These are phyloP conservation scores for Cyanistes caeruleus DNA, from an alignment of 2,113 vertebrate species.

Conservation along the genomic window DNA sequence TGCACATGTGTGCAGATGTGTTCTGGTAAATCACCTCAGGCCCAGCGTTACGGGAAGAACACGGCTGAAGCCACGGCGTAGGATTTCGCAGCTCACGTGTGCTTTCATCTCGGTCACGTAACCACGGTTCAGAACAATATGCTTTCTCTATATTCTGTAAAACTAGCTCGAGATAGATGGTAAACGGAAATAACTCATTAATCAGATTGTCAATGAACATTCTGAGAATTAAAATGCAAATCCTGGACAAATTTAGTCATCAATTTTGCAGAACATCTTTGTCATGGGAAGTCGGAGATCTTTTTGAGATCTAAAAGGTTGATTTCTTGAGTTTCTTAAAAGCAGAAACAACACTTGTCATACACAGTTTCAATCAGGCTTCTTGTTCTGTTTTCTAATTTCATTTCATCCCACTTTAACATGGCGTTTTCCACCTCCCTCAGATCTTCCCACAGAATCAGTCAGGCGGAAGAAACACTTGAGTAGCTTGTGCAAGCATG, in stretches of 20 bases:
- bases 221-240: constrained; percentile 73
- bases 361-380: neutral
- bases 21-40: constrained; percentile 62
- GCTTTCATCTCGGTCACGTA: constrained; percentile 58
- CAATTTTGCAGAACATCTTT: constrained; percentile 42
- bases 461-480: neutral
- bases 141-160: constrained; percentile 3
- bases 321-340: neutral
- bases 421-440: constrained; percentile 12
- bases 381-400: constrained; percentile 32
- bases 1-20: neutral
- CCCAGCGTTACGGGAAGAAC: constrained; percentile 57
- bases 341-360: constrained; percentile 43
- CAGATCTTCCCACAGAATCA: constrained; percentile 10
- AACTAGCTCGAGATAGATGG: neutral
- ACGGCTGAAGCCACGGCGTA: neutral
- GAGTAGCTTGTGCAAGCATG: neutral
- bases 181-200: constrained; percentile 57
- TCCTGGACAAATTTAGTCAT: constrained; percentile 71
- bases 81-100: neutral
- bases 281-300: constrained; percentile 27
- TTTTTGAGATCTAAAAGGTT: constrained; percentile 11
- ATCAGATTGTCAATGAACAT: constrained; percentile 72
- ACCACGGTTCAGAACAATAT: neutral
- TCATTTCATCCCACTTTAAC: constrained; percentile 35